Base-by-base conservation (phyloP, 1,140 invertebrate species). In the Lepidostoma basale region DNA sequence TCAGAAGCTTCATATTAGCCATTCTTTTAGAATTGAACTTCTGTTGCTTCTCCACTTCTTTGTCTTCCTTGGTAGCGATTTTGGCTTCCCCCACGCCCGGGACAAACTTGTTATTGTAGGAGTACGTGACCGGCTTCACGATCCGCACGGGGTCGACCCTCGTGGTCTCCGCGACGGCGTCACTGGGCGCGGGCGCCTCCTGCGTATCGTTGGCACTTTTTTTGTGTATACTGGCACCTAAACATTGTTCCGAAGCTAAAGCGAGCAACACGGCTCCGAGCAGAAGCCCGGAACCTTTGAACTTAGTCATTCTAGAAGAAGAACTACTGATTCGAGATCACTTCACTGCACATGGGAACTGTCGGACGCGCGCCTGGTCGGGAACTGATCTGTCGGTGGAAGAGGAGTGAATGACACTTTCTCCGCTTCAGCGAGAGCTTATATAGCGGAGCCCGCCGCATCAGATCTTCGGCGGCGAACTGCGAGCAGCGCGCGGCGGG, bases 321-420 rank as follows among this genome's bases (percentile, higher is more conserved):
- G 5, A 62, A 45, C 59, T 62, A 63, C n/a, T n/a, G n/a, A n/a
- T n/a, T n/a, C n/a, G n/a, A n/a, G 3, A 63, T 25, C 62, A 63
- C 62, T 63, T 28, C 62, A 63, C 62, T 23, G 42, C 62, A 63
- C 40, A 26, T 40, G 10, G 14, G 36, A 20, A 45, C 59, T 33
- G 12, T 5, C 12, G 30, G 12, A 6, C 30, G 12, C 30, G 9
- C 14, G 8, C 14, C 1, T 9, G 23, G 20, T 14, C n/a, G 28
- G 26, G n/a, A 26, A 30, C 36, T 45, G 12, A 16, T 16, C 36
- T 12, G 39, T 14, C 8, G 40, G 45, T 36, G 14, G 16, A 25
- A 23, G 18, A 63, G 47, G 30, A 47, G 9, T 22, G 44, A 63
- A 49, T 63, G 62, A 63, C 25, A 49, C 62, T 63, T 63, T 62